Evolutionary conservation across 2,797 vertebrate species (phyloP).

Genomic region (Pagetopsis macropterus): DNA sequence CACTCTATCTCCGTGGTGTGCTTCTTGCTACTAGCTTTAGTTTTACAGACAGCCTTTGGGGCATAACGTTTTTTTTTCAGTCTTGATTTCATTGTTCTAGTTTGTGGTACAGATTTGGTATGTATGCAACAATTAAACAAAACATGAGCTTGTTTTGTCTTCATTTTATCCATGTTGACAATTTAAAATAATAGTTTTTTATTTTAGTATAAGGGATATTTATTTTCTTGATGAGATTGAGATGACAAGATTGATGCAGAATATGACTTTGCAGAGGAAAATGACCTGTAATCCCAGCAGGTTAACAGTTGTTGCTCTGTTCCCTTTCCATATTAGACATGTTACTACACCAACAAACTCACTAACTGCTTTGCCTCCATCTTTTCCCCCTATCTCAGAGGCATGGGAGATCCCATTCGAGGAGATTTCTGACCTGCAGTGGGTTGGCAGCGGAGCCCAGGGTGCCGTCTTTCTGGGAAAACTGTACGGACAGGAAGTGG

Average conservation of each 20-base stretch:
- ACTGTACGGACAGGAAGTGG: conserved; percentile 94
- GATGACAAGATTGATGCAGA: neutral
- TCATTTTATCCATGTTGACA: neutral
- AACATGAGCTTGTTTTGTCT: neutral
- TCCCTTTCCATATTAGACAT: neutral
- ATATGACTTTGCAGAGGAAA: neutral
- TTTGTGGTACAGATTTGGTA: neutral
- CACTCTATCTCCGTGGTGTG: neutral
- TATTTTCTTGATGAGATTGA: neutral
- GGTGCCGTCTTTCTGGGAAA: conserved; percentile 95
- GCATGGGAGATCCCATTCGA: conserved; percentile 96
- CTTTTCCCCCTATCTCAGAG: conserved; percentile 73
- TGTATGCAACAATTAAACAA: neutral
- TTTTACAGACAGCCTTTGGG: neutral
- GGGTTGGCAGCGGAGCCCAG: conserved; percentile 96
- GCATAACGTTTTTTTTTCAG: neutral
- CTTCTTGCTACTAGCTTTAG: neutral
- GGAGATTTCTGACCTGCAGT: conserved; percentile 98
- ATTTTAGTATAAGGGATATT: neutral
- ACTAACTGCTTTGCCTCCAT: conserved; percentile 9
- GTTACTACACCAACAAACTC: neutral
- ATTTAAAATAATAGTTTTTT: neutral
- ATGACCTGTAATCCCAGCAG: neutral
- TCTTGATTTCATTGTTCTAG: neutral
- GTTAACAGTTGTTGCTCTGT: neutral